A percentile compares a stretch with the other conserved stretches of the same genome.
Conservation (phyloP, 1,140 invertebrate genomes). For the Penaeus vannamei region DNA sequence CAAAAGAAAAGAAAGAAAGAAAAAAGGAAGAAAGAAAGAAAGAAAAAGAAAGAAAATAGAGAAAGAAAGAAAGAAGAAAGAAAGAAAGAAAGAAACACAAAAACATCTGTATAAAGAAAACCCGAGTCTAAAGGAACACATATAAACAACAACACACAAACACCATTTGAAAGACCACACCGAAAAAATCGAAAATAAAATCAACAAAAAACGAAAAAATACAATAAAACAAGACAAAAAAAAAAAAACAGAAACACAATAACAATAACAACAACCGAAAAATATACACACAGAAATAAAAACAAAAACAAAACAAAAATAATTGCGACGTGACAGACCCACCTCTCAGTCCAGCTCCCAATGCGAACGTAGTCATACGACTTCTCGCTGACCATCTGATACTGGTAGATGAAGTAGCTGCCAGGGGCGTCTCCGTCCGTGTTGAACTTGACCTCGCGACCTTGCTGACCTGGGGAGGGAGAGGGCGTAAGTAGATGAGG, state of each 20-base stretch:
- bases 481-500: neutral
- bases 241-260: neutral
- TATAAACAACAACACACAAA: too few relatives aligned
- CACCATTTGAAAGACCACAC: too few relatives aligned
- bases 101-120: too few relatives aligned
- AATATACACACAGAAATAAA: neutral
- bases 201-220: too few relatives aligned
- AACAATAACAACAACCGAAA: neutral
- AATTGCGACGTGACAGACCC: constrained; percentile 66
- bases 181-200: too few relatives aligned
- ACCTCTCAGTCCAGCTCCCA: constrained; percentile 78
- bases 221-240: too few relatives aligned
- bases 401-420: constrained; percentile 81
- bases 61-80: too few relatives aligned
- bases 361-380: constrained; percentile 78
- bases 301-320: neutral
- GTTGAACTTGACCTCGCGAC: constrained; percentile 78
- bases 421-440: constrained; percentile 79
- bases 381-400: constrained; percentile 73
- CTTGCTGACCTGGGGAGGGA: constrained; percentile 75
- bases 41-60: too few relatives aligned
- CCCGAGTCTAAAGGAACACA: too few relatives aligned
- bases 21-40: too few relatives aligned
- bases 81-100: too few relatives aligned
- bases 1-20: too few relatives aligned